These are phyloP conservation scores for Tiliacea citrago DNA, from an alignment of 2,888 invertebrate species.

Conservation along the genomic window DNA sequence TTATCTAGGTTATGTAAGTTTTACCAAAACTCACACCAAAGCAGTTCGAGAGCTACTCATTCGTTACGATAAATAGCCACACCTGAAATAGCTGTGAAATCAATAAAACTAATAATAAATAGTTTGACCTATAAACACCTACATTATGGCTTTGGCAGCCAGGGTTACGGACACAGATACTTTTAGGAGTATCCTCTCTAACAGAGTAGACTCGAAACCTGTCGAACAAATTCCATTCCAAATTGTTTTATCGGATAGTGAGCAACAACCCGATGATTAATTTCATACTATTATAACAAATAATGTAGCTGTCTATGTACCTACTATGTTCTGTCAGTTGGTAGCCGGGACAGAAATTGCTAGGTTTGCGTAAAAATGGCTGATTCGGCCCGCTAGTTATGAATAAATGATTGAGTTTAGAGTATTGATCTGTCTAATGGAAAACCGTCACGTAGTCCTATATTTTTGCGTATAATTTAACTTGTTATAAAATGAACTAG, in stretches of 20 bases:
- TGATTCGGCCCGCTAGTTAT: constrained; percentile 21
- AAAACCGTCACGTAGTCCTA: background rate
- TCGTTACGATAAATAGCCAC: constrained; percentile 2
- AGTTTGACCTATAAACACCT: constrained; percentile 24
- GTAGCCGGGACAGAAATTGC: background rate
- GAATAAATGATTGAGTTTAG: constrained; percentile 51
- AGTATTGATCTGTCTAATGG: constrained; percentile 46
- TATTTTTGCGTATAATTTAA: background rate
- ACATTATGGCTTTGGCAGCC: constrained; percentile 36
- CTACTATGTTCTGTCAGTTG: constrained; percentile 1
- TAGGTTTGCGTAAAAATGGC: constrained; percentile 21
- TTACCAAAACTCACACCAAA: background rate
- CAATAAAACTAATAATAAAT: constrained; percentile 41
- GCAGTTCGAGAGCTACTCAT: background rate
- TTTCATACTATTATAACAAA: constrained; percentile 21
- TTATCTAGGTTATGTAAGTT: no score
- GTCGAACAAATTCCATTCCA: constrained; percentile 72
- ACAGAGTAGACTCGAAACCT: constrained; percentile 33
- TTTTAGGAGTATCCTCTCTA: constrained; percentile 58
- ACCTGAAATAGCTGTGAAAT: constrained; percentile 28
- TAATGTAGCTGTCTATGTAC: background rate
- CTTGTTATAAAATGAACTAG: background rate
- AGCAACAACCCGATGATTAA: constrained; percentile 65
- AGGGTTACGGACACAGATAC: constrained; percentile 36
- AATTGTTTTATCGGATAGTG: constrained; percentile 77